Evolutionary conservation across 2,113 vertebrate genomes (phyloP), one percentile per base, ranked within the genome.

Genomic region (Bos javanicus): DNA sequence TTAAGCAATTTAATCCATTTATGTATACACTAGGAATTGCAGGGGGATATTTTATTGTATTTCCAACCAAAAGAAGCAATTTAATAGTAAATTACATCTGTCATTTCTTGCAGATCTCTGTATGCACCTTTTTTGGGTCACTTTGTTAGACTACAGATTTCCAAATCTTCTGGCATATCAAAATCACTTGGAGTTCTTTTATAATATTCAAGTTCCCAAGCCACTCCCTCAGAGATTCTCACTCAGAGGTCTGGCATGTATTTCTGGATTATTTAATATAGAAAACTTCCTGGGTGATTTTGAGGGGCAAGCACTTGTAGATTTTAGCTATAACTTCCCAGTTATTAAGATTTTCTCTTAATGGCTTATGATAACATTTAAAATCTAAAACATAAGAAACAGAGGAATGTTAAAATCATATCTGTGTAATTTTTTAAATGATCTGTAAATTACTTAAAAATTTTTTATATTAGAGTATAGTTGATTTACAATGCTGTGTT

Each of bases 71-170:
- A 50, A 88, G 46, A 98, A 97, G 50, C 54, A 94, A 97, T 93
- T 94, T 91, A 83, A 92, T 97, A 90, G 90, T 83, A 96, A 95
- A 95, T 97, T 88, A n/a, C n/a, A 54, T n/a, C 48, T 94, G 39
- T 92, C 30, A 85, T 95, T 95, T 91, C 43, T 90, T 94, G 76
- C 57, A 60, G 59, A 97, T 94, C 82, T 96, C 88, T 97, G 17
- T 97, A 78, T 94, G 94, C 94, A 85, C 28, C 15, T 57, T 96
- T 96, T 92, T 33, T 3, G 50, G 56, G 48, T 62, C 76, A 92
- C 16, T 90, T 94, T 76, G 5, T 91, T 83, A 96, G 39, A 23
- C 52, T 62, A 48, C 60, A 71, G 64, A 87, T 96, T 91, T 30
- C 39, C 13, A 50, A 16, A 56, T 95, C 9, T 90, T 94, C 13